Evolutionary conservation across 2,888 invertebrate species (phyloP), one percentile per base, ranked within the genome.

Genomic region (Coenonympha glycerion): DNA sequence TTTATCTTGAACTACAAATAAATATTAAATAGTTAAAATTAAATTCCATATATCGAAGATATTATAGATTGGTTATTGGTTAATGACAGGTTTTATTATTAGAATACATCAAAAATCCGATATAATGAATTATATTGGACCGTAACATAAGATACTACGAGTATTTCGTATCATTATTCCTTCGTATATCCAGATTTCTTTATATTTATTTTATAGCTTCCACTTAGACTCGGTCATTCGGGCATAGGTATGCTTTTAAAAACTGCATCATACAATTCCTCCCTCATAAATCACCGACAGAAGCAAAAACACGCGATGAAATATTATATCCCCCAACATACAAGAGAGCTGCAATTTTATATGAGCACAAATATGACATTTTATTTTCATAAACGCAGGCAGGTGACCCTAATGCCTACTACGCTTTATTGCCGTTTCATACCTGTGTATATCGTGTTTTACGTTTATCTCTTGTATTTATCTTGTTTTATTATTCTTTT

Each of bases 381-480:
- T 63, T 65, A 65, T 64, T 62, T 55, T 61, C 59, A 60, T 61
- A 59, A 54, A 44, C 48, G 18, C 18, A 54, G 52, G 57, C 65
- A 63, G 65, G 62, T 68, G 64, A 63, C 60, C 61, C 52, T 57
- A 57, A 60, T 52, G 57, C 56, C 48, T 57, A 54, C 36, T 55
- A 63, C 53, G 56, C 68, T 73, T 73, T 71, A 74, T 59, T 58
- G 55, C 63, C 50, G 50, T 64, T 62, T 64, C 65, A 69, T 66
- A 62, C 59, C 65, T 63, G 60, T 15, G 16, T 58, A 58, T 58
- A 60, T 58, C 47, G 48, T 52, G 51, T 59, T 63, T 66, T 60
- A 64, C 61, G 58, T 64, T 62, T 58, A 62, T 62, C 54, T 54
- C 24, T 24, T 42, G 19, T 42, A 37, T 51, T 57, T 55, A 56